Conservation (phyloP, 2,888 invertebrate genomes). For the Rotaria macrura region DNA sequence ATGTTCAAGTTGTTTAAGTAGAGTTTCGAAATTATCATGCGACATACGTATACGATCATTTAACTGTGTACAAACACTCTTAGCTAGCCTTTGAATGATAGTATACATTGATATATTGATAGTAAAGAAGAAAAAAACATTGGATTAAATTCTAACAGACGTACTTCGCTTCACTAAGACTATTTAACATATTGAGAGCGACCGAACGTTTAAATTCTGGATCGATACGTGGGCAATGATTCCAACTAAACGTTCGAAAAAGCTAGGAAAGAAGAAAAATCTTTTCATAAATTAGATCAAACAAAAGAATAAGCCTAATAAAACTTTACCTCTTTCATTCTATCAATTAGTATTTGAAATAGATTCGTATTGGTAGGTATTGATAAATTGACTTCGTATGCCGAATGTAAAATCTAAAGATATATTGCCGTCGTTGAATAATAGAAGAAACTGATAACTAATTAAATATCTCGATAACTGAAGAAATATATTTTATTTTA, state of each 20-base stretch:
- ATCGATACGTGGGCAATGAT: conserved; percentile 50
- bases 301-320: neutral
- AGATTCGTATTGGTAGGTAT: conserved; percentile 59
- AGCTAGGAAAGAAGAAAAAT: conserved; percentile 47
- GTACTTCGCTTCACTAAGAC: conserved; percentile 57
- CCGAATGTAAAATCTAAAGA: conserved; percentile 57
- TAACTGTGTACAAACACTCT: conserved; percentile 64
- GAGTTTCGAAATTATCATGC: conserved; percentile 66
- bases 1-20: conserved; percentile 60
- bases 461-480: too few species aligned
- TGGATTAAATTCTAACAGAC: neutral
- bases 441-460: too few species aligned
- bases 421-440: neutral
- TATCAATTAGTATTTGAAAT: conserved; percentile 59
- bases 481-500: too few species aligned
- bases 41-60: conserved; percentile 64
- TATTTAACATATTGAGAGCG: conserved; percentile 61
- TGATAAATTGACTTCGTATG: conserved; percentile 63
- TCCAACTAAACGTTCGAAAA: conserved; percentile 59
- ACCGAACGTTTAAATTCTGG: conserved; percentile 62
- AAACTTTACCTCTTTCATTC: conserved; percentile 55
- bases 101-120: neutral
- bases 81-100: conserved; percentile 57
- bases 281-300: neutral
- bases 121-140: too few species aligned